These are phyloP conservation scores for Cuculus canorus DNA, from an alignment of 2,797 vertebrate genomes.

Conservation along the genomic window DNA sequence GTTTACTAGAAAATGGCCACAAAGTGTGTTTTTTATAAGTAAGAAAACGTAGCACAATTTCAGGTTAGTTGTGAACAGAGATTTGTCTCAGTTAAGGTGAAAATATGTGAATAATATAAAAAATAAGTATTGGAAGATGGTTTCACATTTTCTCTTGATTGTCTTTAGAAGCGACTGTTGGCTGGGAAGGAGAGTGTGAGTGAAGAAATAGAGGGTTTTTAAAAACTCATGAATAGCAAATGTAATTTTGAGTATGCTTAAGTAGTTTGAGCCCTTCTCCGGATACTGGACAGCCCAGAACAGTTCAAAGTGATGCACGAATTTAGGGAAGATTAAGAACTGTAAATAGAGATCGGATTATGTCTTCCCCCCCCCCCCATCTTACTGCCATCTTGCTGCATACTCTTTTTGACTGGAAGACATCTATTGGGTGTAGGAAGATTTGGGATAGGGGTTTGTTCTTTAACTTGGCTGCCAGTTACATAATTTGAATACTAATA, in stretches of 20 bases:
- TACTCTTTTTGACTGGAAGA: background rate
- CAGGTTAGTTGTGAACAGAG: background rate
- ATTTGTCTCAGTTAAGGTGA: background rate
- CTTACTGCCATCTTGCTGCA: background rate
- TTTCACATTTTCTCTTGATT: rapidly evolving
- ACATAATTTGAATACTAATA: background rate
- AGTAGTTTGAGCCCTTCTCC: background rate
- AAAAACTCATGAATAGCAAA: background rate
- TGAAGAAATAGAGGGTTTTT: background rate
- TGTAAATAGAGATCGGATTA: background rate
- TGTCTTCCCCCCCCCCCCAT: rapidly evolving
- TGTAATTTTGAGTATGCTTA: background rate
- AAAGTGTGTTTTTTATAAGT: rapidly evolving
- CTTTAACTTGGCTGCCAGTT: background rate
- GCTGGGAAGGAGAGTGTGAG: background rate
- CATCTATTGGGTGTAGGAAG: background rate
- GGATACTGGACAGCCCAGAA: background rate
- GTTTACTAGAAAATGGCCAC: rapidly evolving
- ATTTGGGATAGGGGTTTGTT: background rate
- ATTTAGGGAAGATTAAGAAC: background rate
- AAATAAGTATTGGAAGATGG: background rate
- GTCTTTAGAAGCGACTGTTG: background rate
- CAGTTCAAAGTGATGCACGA: background rate
- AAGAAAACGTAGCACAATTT: rapidly evolving
- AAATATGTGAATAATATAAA: background rate